Conservation (phyloP, 1,140 invertebrate species). For the Phocides pigmalion region DNA sequence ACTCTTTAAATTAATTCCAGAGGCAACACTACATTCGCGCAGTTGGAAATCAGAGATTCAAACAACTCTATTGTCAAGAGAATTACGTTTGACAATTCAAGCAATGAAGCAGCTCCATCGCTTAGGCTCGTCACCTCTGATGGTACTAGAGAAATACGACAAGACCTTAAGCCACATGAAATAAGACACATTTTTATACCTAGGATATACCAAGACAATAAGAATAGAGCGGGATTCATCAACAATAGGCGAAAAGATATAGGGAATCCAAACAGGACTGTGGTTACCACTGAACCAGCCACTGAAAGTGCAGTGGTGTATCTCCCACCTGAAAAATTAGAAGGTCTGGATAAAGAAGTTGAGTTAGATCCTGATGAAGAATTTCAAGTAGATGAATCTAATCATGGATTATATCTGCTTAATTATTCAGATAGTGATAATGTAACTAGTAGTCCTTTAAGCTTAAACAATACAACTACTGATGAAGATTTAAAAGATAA, state of each 20-base stretch:
- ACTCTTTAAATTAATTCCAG: slow-evolving; percentile 54
- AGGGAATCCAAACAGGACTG: slow-evolving; percentile 51
- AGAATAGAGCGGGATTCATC: slow-evolving; percentile 70
- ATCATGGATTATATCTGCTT: slow-evolving; percentile 79
- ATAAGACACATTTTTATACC: slow-evolving; percentile 73
- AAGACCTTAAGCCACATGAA: slow-evolving; percentile 75
- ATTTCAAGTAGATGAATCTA: slow-evolving; percentile 82
- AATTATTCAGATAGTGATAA: slow-evolving; percentile 79
- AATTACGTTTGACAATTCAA: slow-evolving; percentile 71
- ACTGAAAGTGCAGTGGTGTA: slow-evolving; percentile 66
- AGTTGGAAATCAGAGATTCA: slow-evolving; percentile 74
- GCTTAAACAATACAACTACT: slow-evolving; percentile 55
- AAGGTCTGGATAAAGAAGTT: slow-evolving; percentile 73
- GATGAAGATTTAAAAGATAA: slow-evolving; percentile 63
- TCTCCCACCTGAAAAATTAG: slow-evolving; percentile 74
- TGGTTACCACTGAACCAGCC: slow-evolving; percentile 47
- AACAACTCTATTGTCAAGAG: slow-evolving; percentile 74
- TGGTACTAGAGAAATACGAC: slow-evolving; percentile 65
- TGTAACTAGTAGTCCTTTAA: slow-evolving; percentile 52
- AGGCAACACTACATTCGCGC: slow-evolving; percentile 75
- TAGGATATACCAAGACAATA: slow-evolving; percentile 71
- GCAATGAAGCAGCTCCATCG: slow-evolving; percentile 62
- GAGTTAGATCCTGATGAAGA: slow-evolving; percentile 81
- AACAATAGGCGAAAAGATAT: slow-evolving; percentile 73
- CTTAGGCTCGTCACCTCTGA: slow-evolving; percentile 66